phyloP scores from a whole-genome alignment of 2,797 vertebrate genomes.

The Megaceryle alcyon region DNA sequence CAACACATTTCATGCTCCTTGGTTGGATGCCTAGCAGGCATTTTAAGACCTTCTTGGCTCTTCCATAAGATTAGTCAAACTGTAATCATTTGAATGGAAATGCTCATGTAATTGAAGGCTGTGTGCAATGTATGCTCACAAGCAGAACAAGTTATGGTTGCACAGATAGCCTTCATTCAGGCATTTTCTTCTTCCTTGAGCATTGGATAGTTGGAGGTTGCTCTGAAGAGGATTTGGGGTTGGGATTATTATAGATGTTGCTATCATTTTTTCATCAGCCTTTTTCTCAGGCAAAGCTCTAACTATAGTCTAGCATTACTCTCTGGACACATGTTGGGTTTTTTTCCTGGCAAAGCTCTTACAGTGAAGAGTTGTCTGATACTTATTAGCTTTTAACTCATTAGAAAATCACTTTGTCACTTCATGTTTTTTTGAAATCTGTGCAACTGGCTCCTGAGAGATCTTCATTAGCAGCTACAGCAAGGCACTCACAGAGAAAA shows the following conservation, averaged over 20 bases:
- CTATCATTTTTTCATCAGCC: neutral
- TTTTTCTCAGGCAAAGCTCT: neutral
- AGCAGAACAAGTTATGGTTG: neutral
- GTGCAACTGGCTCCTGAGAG: neutral
- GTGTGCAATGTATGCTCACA: neutral
- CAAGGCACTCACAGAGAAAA: neutral
- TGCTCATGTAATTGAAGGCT: neutral
- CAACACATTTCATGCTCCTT: fast-evolving
- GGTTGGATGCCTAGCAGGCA: neutral
- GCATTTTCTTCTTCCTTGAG: neutral
- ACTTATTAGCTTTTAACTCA: neutral
- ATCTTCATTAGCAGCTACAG: neutral
- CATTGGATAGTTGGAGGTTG: neutral
- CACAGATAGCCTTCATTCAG: neutral
- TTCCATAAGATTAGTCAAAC: neutral
- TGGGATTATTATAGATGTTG: neutral
- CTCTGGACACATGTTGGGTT: neutral
- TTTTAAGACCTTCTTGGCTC: neutral
- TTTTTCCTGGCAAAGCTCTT: neutral
- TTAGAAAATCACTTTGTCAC: neutral
- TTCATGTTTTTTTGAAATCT: neutral
- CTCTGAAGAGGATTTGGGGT: neutral
- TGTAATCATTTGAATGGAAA: neutral
- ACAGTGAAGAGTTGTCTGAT: neutral
- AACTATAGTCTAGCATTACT: neutral